Evolutionary conservation across 2,888 invertebrate species (phyloP).

Genomic region (Allophyes oxyacanthae): DNA sequence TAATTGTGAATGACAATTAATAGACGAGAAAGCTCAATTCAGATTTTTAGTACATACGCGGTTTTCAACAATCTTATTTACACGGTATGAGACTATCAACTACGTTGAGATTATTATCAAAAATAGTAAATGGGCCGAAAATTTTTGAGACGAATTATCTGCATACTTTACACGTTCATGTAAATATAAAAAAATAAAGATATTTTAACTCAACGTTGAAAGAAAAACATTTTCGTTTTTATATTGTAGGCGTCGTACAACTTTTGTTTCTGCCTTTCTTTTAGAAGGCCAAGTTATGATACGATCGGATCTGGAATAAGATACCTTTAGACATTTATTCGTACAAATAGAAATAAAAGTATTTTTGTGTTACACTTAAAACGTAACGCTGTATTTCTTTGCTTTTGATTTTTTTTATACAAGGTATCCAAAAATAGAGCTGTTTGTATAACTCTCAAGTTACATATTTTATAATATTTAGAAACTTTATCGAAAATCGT

Average conservation of each 20-base stretch:
- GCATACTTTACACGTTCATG: not conserved
- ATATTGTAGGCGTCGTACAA: not conserved
- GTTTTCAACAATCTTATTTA: too few relatives aligned
- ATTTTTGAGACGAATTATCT: too few relatives aligned
- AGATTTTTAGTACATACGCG: too few relatives aligned
- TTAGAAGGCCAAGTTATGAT: conserved; percentile 5
- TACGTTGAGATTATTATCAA: too few relatives aligned
- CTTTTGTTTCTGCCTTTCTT: conserved; percentile 2
- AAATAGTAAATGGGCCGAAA: too few relatives aligned
- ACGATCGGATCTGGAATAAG: conserved; percentile 2
- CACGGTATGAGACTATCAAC: too few relatives aligned
- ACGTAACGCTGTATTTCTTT: conserved; percentile 3
- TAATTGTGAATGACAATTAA: too few relatives aligned
- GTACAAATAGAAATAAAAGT: conserved; percentile 20
- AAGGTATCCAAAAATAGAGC: not conserved
- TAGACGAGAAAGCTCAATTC: too few relatives aligned
- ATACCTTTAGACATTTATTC: conserved; percentile 13
- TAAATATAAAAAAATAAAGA: too few relatives aligned
- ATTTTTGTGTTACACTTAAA: conserved; percentile 21
- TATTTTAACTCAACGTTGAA: not conserved
- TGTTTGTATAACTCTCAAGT: not conserved
- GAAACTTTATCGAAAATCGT: not conserved
- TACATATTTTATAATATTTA: too few relatives aligned
- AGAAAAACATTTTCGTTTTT: not conserved
- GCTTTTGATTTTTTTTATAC: conserved; percentile 2